Base-by-base conservation (phyloP, 2,797 vertebrate genomes). In the Dromococcyx pavoninus region DNA sequence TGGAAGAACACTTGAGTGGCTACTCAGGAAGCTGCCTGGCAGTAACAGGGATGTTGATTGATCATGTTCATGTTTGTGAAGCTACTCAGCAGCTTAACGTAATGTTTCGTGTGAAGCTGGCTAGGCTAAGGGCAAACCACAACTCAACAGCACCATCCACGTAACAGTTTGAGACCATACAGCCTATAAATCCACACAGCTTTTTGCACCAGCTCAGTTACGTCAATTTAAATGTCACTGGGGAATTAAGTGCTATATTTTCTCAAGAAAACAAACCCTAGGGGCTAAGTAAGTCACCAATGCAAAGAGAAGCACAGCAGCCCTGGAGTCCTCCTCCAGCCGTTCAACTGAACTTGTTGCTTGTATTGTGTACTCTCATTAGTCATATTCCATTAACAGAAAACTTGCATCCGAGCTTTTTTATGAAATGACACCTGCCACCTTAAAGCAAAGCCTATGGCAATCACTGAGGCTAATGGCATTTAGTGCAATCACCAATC, bases 41-140 rank as follows among this genome's bases (percentile, higher is more conserved):
- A 88, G 70, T 65, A 88, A 83, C 51, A 37, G 27, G 25, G 51
- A 78, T 30, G 30, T 50, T 94, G 91, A 96, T 3, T 41, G 73
- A 88, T 88, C 33, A 35, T 11, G 2, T 84, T 50, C 74, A 84
- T 8, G 58, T 35, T 43, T 18, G 35, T 43, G 75, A 81, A 81
- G 71, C 80, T 75, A 32, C 60, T 72, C 65, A 48, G 78, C 44
- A 76, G 56, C 48, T 76, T 60, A 19, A 86, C 61, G 53, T 91
- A 78, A 65, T 44, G 56, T 88, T 86, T 86, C 74, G 89, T 10
- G 58, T 2, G 3, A 78, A 88, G 18, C 0, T 90, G 73, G 24
- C 75, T 62, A 76, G 27, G 58, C 46, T 56, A 76, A 88, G 70
- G 71, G 76, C 60, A 94, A 94, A 94, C 81, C 84, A 77, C 80